Evolutionary conservation across 2,888 invertebrate genomes (phyloP).

Genomic region (Plemyria rubiginata): DNA sequence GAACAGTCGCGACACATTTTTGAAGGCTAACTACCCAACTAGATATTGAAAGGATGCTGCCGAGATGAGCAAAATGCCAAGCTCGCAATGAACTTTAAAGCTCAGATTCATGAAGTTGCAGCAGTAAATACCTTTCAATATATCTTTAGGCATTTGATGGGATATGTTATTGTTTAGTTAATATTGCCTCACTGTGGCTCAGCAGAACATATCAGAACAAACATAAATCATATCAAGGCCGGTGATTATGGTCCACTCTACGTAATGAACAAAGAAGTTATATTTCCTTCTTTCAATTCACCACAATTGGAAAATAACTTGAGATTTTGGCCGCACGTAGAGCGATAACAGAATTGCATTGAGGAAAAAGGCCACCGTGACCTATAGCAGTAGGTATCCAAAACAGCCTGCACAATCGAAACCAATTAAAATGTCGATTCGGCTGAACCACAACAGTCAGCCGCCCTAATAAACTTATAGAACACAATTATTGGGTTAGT

Average conservation of each 20-base stretch:
- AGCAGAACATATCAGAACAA: slow-evolving; percentile 52
- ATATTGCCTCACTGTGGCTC: slow-evolving; percentile 51
- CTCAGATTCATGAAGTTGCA: slow-evolving; percentile 44
- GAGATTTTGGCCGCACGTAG: slow-evolving; percentile 22
- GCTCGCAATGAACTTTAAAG: slow-evolving; percentile 65
- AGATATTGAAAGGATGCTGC: slow-evolving; percentile 73
- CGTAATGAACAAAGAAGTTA: slow-evolving; percentile 47
- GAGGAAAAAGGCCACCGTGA: slow-evolving; percentile 51
- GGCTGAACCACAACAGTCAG: slow-evolving; percentile 33
- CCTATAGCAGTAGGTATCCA: slow-evolving; percentile 54
- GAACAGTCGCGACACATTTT: slow-evolving; percentile 67
- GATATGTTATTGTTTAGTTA: slow-evolving; percentile 52
- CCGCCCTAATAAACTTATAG: slow-evolving; percentile 53
- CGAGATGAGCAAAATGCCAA: slow-evolving; percentile 75
- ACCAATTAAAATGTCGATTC: slow-evolving; percentile 65
- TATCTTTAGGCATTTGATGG: slow-evolving; percentile 36
- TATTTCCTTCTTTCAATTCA: slow-evolving; percentile 46
- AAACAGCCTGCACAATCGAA: slow-evolving; percentile 57
- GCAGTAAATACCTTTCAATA: slow-evolving; percentile 34
- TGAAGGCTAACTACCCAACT: slow-evolving; percentile 70
- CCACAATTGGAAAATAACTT: slow-evolving; percentile 29
- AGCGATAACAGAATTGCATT: slow-evolving; percentile 35
- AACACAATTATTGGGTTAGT: slow-evolving; percentile 58
- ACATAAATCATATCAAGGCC: slow-evolving; percentile 61
- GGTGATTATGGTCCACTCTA: slow-evolving; percentile 51